Conservation (phyloP, 2,797 vertebrate species). For the Rhabdophis nuchalis region DNA sequence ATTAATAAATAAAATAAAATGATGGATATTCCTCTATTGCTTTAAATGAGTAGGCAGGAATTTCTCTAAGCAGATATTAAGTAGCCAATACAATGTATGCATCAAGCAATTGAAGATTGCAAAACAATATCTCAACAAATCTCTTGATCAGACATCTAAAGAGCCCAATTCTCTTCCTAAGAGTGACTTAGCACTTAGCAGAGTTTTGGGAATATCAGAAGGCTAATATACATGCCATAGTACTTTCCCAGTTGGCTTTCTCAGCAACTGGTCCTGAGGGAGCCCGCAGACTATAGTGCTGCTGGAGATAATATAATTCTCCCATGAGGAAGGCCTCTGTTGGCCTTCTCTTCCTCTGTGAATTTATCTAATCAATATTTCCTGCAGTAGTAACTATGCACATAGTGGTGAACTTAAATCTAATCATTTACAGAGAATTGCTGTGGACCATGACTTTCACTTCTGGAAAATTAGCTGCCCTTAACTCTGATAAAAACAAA, state of each 20-base stretch:
- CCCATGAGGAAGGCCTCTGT: not conserved
- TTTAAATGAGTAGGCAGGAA: not conserved
- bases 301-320: not conserved
- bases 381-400: not conserved
- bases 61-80: not conserved
- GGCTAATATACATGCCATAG: not conserved
- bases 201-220: not conserved
- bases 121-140: not conserved
- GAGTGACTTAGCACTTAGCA: not conserved
- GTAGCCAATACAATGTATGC: not conserved
- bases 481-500: conserved; percentile 22
- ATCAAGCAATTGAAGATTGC: not conserved
- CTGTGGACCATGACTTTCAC: not conserved
- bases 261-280: not conserved
- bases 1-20: not conserved
- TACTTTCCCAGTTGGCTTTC: not conserved
- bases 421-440: not conserved
- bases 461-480: not conserved
- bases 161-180: not conserved
- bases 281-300: not conserved
- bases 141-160: not conserved
- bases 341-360: not conserved
- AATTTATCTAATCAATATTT: not conserved
- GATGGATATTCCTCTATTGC: not conserved
- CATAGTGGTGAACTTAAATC: not conserved